Evolutionary conservation across 2,888 invertebrate species (phyloP).

Genomic region (Mylabris sibirica): DNA sequence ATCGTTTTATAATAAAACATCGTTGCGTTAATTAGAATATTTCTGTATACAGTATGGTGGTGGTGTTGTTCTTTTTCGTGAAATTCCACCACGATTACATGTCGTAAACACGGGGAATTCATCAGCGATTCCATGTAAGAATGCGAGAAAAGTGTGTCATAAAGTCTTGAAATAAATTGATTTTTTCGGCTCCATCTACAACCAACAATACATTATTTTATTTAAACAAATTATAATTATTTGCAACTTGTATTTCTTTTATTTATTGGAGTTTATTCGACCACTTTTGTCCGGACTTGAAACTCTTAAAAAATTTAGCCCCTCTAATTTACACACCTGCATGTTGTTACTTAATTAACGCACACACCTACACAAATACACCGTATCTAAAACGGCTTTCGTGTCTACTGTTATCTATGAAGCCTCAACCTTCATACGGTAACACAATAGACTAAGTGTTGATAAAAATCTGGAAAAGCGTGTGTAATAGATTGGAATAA

Average conservation of each 20-base stretch:
- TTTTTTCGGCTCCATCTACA: background rate
- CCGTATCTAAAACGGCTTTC: background rate
- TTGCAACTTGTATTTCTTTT: too few relatives aligned
- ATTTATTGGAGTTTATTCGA: too few relatives aligned
- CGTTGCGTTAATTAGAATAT: conserved; percentile 5
- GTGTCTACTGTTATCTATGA: conserved; percentile 7
- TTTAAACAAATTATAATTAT: background rate
- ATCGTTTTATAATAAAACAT: background rate
- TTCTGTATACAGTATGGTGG: background rate
- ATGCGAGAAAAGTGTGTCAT: background rate
- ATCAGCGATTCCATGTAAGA: background rate
- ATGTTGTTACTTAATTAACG: background rate
- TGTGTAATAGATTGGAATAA: background rate
- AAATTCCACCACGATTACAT: background rate
- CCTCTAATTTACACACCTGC: too few relatives aligned
- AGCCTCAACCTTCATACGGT: background rate
- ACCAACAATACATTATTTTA: background rate
- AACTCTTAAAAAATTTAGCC: too few relatives aligned
- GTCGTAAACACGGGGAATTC: background rate
- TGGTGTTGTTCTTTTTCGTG: too few relatives aligned
- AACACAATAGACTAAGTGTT: background rate
- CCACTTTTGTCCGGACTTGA: too few relatives aligned
- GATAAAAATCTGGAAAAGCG: background rate
- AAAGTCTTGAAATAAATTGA: background rate
- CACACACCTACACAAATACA: background rate